These are phyloP conservation scores for Megathymus violae DNA, from an alignment of 1,140 invertebrate species.

Conservation along the genomic window DNA sequence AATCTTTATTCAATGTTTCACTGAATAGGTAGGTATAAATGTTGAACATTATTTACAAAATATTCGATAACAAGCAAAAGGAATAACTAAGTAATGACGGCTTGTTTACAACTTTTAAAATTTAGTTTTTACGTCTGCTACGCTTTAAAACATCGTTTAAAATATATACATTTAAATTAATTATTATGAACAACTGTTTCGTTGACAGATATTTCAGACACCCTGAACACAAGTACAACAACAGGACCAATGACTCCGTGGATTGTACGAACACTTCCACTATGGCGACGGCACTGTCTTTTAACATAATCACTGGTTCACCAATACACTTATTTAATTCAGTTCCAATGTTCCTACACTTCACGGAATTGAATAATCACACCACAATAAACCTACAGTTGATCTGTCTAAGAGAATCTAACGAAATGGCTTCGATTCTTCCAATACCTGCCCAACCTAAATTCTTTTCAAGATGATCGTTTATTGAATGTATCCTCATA, in stretches of 20 bases:
- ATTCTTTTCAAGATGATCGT: constrained; percentile 53
- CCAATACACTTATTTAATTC: constrained; percentile 27
- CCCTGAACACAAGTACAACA: constrained; percentile 68
- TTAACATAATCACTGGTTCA: constrained; percentile 44
- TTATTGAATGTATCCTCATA: constrained; percentile 39
- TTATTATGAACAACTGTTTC: constrained; percentile 48
- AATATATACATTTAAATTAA: constrained; percentile 17
- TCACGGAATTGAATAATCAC: constrained; percentile 7
- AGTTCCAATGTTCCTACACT: constrained; percentile 1
- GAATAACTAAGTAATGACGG: constrained; percentile 29
- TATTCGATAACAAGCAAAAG: constrained; percentile 10
- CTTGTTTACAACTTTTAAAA: constrained; percentile 47
- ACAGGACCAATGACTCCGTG: constrained; percentile 70
- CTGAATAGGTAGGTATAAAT: background rate
- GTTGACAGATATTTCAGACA: constrained; percentile 71
- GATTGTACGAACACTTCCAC: constrained; percentile 66
- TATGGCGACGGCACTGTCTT: constrained; percentile 63
- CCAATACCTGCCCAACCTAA: constrained; percentile 69
- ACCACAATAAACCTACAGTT: constrained; percentile 42
- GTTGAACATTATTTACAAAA: constrained; percentile 22
- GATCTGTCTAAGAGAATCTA: constrained; percentile 60
- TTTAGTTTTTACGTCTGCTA: constrained; percentile 11
- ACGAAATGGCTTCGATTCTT: constrained; percentile 79
- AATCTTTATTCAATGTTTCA: background rate
- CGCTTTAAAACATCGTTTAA: constrained; percentile 12